Evolutionary conservation across 2,888 invertebrate genomes (phyloP).

Genomic region (Parascotia fuliginaria): DNA sequence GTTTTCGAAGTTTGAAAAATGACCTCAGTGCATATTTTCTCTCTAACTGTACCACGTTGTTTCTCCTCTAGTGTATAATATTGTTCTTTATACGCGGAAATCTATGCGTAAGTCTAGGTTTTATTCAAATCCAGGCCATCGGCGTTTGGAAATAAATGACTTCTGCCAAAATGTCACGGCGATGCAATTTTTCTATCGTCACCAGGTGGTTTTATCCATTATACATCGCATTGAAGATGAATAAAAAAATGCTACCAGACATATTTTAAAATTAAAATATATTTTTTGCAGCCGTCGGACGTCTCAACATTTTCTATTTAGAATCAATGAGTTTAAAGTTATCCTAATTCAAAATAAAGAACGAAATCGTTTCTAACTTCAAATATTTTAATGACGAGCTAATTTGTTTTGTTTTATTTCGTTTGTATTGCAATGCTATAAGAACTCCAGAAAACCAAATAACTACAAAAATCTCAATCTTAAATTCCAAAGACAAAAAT

Average conservation of each 20-base stretch:
- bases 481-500: not conserved
- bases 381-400: too few species aligned
- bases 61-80: conserved; percentile 35
- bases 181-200: conserved; percentile 76
- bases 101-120: conserved; percentile 58
- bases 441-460: too few species aligned
- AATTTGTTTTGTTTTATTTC: not conserved
- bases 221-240: conserved; percentile 69
- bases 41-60: conserved; percentile 40
- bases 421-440: not conserved
- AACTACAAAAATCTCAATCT: not conserved
- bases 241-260: conserved; percentile 48
- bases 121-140: conserved; percentile 71
- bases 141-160: conserved; percentile 68
- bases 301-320: conserved; percentile 27
- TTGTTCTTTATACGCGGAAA: conserved; percentile 46
- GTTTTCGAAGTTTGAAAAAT: conserved; percentile 51
- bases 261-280: conserved; percentile 51
- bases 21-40: conserved; percentile 45
- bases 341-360: not conserved
- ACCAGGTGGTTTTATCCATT: conserved; percentile 82
- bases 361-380: not conserved
- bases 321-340: conserved; percentile 13
- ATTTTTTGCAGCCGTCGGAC: conserved; percentile 36
- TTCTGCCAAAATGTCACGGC: conserved; percentile 73